Evolutionary conservation across 2,888 invertebrate genomes (phyloP), one percentile per base, ranked within the genome.

Genomic region (Axea sp.): DNA sequence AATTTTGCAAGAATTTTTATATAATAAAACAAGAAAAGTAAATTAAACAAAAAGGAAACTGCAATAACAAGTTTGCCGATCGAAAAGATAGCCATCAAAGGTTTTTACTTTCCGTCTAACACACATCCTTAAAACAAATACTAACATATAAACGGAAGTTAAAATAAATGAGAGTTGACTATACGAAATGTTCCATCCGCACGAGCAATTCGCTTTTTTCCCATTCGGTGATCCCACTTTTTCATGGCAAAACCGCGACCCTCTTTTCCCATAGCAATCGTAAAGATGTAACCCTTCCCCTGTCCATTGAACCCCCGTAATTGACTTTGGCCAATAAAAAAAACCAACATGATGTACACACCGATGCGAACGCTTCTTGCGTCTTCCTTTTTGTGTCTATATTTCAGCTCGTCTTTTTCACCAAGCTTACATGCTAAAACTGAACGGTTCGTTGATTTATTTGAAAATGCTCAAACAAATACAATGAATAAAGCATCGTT

Each of bases 181-280:
- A 26, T 37, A 51, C 41, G 51, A 51, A 51, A 31, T 22, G 62
- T 51, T 64, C 8, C 31, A 17, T 33, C 43, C 49, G 51, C 39
- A 6, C 30, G 12, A 9, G 39, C 51, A 51, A 41, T 51, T 51
- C 51, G n/a, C n/a, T 39, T 64, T 43, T 53, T 64, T 51, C 26
- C 19, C 22, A 12, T 28, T 35, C 53, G n/a, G 43, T 33, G 35
- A 35, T 39, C 3, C n/a, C 9, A 15, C 45, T 47, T 55, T 47
- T 65, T 55, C 15, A 14, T 12, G n/a, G 37, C 24, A n/a, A 51
- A 64, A 43, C 43, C 37, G 45, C 53, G 53, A 65, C 35, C 53
- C 22, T 45, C 53, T 53, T 53, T 65, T 53, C 45, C 65, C 65
- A 33, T 28, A 53, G 43, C 65, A 65, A 45, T 65, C 65, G 65